Evolutionary conservation across 2,888 invertebrate genomes (phyloP).

Genomic region (Bombylius major): DNA sequence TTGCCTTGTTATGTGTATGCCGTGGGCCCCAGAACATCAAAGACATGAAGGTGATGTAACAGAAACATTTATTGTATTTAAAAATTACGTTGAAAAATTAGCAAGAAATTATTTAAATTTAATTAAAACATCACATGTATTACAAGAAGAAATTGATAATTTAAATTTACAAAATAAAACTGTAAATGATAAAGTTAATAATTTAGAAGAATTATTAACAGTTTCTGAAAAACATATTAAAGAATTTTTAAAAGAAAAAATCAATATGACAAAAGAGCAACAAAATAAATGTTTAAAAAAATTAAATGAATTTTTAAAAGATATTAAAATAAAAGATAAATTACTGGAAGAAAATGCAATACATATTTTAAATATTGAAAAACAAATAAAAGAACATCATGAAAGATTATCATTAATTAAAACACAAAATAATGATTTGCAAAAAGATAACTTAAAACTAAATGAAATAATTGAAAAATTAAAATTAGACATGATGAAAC

Average conservation of each 20-base stretch:
- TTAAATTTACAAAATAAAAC: neutral
- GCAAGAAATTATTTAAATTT: no score
- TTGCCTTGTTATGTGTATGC: no score
- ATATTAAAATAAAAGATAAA: constrained; percentile 3
- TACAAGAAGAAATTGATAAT: neutral
- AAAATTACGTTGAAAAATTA: no score
- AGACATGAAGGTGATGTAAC: no score
- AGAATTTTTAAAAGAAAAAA: neutral
- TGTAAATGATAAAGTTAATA: neutral
- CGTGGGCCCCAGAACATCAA: no score
- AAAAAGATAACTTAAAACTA: neutral
- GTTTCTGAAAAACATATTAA: neutral
- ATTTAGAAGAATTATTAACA: neutral
- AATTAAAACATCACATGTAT: constrained; percentile 6
- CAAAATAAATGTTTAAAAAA: neutral
- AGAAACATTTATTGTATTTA: no score
- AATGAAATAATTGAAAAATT: neutral
- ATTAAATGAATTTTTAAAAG: constrained; percentile 10
- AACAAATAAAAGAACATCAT: neutral
- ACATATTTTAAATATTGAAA: no score
- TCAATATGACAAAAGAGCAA: neutral
- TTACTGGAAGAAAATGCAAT: no score
- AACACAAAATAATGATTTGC: neutral
- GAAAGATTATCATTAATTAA: neutral
- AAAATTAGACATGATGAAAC: neutral